Evolutionary conservation across 2,797 vertebrate genomes (phyloP), one percentile per base, ranked within the genome.

Genomic region (Coranthus polyacanthus): DNA sequence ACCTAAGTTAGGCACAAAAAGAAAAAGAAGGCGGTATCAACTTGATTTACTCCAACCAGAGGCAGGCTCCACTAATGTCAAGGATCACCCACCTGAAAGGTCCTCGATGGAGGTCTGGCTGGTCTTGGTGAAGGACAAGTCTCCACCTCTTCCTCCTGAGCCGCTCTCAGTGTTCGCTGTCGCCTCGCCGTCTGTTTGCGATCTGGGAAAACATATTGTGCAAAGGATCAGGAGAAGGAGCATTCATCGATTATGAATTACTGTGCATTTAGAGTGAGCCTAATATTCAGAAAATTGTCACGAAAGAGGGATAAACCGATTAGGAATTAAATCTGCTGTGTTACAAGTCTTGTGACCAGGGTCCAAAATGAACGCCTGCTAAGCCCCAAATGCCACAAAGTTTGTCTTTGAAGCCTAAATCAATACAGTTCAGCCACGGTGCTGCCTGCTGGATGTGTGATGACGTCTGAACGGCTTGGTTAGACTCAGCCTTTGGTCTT

Each of bases 181-280:
- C 57, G 95, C 96, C 63, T 98, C 97, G 3, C 89, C 91, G 79
- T 99, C 97, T 12, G 94, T 95, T 93, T 99, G 97, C 20, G 97
- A 97, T 89, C 98, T 99, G 88, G 36, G 64, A 74, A 62, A 80
- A 74, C 44, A 77, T 56, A 54, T 61, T 38, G 39, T 22, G 36
- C 0, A 2, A 68, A 17, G 52, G 66, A 74, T 88, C 64, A 84
- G 64, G 66, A 16, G 9, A 37, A 6, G 9, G 1, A 26, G 6
- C 54, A 67, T 49, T 52, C 29, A 79, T 71, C 3, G 68, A 78
- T 79, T 68, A 54, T 49, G 81, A 78, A 83, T 82, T 73, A 84
- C n/a, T 26, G 22, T 22, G 53, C 58, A 43, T 39, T 87, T 80
- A 78, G 83, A 21, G 56, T 63, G 41, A 69, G 61, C 46, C 46